phyloP scores from a whole-genome alignment of 1,140 invertebrate genomes.

The Episyrphus balteatus region DNA sequence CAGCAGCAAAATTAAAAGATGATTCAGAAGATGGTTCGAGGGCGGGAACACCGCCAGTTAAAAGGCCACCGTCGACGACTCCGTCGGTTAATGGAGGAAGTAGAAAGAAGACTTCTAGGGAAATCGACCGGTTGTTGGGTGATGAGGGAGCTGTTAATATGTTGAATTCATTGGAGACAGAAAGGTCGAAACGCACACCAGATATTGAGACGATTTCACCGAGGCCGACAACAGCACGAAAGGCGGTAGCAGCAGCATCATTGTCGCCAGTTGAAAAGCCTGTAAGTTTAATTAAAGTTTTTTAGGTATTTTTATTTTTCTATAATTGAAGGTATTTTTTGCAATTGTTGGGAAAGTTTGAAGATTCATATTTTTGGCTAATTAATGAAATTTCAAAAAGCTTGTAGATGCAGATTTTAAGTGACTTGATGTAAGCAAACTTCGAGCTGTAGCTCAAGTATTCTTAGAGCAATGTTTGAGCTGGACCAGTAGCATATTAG shows the following conservation, averaged over 20 bases:
- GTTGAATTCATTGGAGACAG: conserved; percentile 61
- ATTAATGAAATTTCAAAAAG: background rate
- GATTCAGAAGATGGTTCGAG: background rate
- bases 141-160: conserved; percentile 79
- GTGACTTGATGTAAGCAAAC: too few species aligned
- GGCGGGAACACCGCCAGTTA: conserved; percentile 7
- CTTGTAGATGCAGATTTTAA: too few species aligned
- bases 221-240: background rate
- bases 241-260: background rate
- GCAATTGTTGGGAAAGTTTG: too few species aligned
- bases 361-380: too few species aligned
- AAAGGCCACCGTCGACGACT: conserved; percentile 23
- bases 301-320: too few species aligned
- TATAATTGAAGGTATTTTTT: too few species aligned
- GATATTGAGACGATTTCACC: conserved; percentile 3
- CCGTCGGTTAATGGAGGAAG: conserved; percentile 11
- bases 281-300: too few species aligned
- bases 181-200: conserved; percentile 17
- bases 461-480: too few species aligned
- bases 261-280: too few species aligned
- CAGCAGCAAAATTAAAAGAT: background rate
- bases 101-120: conserved; percentile 48
- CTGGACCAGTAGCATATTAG: too few species aligned
- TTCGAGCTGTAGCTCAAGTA: too few species aligned
- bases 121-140: conserved; percentile 65